phyloP scores from a whole-genome alignment of 2,113 vertebrate species.

The Periophthalmus modestus region DNA sequence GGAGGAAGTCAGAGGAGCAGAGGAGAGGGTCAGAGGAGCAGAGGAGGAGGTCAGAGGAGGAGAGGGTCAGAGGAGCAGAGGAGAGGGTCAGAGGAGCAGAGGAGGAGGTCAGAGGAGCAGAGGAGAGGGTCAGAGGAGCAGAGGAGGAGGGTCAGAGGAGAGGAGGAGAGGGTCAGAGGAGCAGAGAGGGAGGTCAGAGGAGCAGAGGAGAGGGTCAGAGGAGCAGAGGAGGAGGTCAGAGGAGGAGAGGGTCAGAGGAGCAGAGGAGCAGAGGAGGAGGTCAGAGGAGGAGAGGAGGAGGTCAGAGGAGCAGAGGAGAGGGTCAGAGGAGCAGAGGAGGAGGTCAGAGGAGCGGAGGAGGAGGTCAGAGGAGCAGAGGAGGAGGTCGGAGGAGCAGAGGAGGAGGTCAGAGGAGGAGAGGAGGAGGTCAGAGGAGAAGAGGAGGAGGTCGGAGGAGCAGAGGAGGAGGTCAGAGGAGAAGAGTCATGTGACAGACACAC shows the following conservation, averaged over 20 bases:
- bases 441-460: not conserved
- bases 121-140: no score
- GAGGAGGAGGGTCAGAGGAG: not conserved
- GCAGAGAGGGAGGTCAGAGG: not conserved
- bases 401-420: not conserved
- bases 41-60: not conserved
- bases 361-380: not conserved
- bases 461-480: not conserved
- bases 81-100: not conserved
- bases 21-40: not conserved
- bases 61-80: no score
- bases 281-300: not conserved
- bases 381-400: not conserved
- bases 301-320: not conserved
- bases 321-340: not conserved
- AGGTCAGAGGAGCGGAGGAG: not conserved
- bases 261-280: not conserved
- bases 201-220: not conserved
- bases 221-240: no score
- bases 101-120: no score
- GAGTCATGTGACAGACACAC: not conserved
- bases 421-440: not conserved
- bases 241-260: no score
- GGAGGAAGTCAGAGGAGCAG: not conserved
- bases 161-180: not conserved